These are phyloP conservation scores for Brachypteracias leptosomus DNA, from an alignment of 2,113 vertebrate species.

Conservation along the genomic window DNA sequence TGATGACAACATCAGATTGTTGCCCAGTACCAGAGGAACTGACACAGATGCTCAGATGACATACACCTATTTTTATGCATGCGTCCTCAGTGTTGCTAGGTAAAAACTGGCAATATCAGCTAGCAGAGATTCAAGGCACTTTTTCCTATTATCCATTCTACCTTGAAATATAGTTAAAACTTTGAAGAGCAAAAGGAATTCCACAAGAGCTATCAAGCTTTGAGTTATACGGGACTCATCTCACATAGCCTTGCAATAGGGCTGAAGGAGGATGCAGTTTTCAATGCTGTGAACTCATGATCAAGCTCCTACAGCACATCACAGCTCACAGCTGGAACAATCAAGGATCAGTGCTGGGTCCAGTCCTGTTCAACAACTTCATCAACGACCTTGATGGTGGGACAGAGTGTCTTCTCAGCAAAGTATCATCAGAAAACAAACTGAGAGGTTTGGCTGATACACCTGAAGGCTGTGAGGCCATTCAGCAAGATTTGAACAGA, in stretches of 20 bases:
- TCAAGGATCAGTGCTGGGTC: too few relatives aligned
- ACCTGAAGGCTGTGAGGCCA: too few relatives aligned
- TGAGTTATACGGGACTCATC: not conserved
- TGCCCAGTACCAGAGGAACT: not conserved
- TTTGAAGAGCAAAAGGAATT: not conserved
- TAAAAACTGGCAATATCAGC: not conserved
- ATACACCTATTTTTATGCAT: not conserved
- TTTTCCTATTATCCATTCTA: not conserved
- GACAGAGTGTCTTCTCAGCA: too few relatives aligned
- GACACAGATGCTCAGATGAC: not conserved
- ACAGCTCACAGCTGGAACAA: not conserved
- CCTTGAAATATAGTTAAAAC: not conserved
- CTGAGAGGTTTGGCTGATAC: too few relatives aligned
- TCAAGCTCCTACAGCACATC: not conserved
- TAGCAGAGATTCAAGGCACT: not conserved
- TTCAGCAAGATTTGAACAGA: too few relatives aligned
- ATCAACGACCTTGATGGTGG: too few relatives aligned
- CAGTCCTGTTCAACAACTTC: too few relatives aligned
- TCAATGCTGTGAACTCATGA: not conserved
- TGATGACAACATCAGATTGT: not conserved
- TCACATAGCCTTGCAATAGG: not conserved
- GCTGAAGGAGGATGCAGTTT: not conserved
- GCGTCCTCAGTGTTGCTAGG: not conserved
- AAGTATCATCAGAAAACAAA: too few relatives aligned
- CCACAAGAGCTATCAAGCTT: not conserved